Base-by-base conservation (phyloP, 2,797 vertebrate genomes). In the Thaleichthys pacificus region DNA sequence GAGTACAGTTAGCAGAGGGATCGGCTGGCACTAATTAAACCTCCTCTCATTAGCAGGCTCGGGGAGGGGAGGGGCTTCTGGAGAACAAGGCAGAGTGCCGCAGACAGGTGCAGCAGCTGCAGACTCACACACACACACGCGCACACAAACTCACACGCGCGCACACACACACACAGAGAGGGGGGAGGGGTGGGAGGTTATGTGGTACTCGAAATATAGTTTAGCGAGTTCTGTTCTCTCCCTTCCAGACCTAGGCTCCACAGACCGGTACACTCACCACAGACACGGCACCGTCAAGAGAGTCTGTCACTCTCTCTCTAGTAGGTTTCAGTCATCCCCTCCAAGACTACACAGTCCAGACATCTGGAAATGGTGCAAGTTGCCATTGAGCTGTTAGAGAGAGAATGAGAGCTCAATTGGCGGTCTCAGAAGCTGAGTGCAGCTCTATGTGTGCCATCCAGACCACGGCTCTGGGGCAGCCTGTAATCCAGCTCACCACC, bases 11-110 rank as follows among this genome's bases (percentile, higher is more conserved):
- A 88, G 87, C 82, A 74, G 82, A 85, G 87, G 87, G 83, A 88
- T 89, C 84, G 91, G 87, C 85, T 87, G 90, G 86, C 88, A 85
- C 83, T 93, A 92, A 93, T 93, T 93, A 93, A 91, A 90, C 86
- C 85, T 80, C 83, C 80, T 80, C 86, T 84, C 88, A 91, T 93
- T 93, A 81, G 89, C 91, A 91, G 84, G 75, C 87, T 85, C 87
- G 69, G 6, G 38, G 78, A 88, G 80, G 88, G 75, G 82, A 87
- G 87, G 75, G 21, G 68, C 71, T 69, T 80, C 70, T 78, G 77
- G 77, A 69, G 77, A 80, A 80, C 79, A 56, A 3, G 81, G 80
- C 84, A 79, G 76, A 81, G 86, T 80, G 71, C 76, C 76, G 54
- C 15, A 79, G 57, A 62, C 82, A 80, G 82, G 85, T 79, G 15